Base-by-base conservation (phyloP, 2,888 invertebrate species). In the Bugulina stolonifera region DNA sequence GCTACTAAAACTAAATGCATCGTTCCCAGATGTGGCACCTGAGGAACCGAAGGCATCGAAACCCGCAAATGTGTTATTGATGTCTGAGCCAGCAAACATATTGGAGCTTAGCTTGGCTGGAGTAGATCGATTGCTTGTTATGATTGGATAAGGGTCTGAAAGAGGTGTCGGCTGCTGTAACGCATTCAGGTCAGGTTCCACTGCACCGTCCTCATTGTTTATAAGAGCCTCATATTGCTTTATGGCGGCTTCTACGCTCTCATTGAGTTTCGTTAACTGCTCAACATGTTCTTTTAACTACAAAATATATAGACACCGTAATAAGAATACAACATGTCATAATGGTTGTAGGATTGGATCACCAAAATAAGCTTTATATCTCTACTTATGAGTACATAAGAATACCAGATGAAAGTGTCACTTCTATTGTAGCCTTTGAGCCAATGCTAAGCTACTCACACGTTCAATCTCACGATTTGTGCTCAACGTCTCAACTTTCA, bases 1-100 rank as follows among this genome's bases (percentile, higher is more conserved):
- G 18, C 34, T 32, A 32, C 18, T 34, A 64, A 64, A 64, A 3
- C 34, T 82, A 76, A 85, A 85, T 0, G 84, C 84, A 76, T 85
- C 85, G 18, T 43, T 43, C 1, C 2, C 23, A 81, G 64, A 3
- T 5, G 64, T 25, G 5, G 3, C 5, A 10, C 5, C 64, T 14
- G 27, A 2, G 5, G 29, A 25, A 27, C 64, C 32, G 32, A 64
- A 64, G 10, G 64, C 64, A 64, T 32, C 64, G 32, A 64, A 64
- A 64, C 5, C 64, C 5, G 55, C n/a, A 55, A 55, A 55, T 14
- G 22, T 25, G n/a, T 14, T 55, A 23, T 23, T 55, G 23, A 23
- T 14, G 5, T 55, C 25, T 18, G 55, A 18, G 64, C 5, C 27
- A 10, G 5, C 14, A 14, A 14, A 27, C 14, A 32, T 64, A 27